Base-by-base conservation (phyloP, 2,797 vertebrate species). In the Margarornis squamiger region DNA sequence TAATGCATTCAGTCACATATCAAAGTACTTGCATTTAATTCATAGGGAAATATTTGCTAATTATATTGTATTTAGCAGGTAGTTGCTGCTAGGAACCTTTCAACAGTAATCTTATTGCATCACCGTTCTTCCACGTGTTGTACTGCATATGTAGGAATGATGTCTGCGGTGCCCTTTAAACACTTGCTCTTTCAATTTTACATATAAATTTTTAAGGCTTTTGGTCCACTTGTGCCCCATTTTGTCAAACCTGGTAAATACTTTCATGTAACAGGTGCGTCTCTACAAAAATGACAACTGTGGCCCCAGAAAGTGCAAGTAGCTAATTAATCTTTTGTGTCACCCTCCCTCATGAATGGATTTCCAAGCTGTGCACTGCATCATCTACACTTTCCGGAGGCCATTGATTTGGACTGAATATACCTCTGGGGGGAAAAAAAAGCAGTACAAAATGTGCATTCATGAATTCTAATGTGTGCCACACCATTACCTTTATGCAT, bases 21-120 rank as follows among this genome's bases (percentile, higher is more conserved):
- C 75, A 55, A 29, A 93, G 78, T 81, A 84, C 72, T 95, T 94
- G 65, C 55, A 63, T 88, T 94, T 92, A 94, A 96, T 91, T 93
- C 51, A 9, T 55, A 38, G 82, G 34, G 59, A 89, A 63, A 36
- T 81, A n/a, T 90, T 90, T 79, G 66, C 78, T 91, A 91, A 88
- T 93, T 87, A 48, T 67, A 38, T 61, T 88, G 74, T 71, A n/a
- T 86, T 96, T 85, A 92, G 77, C 77, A 85, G 29, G 83, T 79
- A 86, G 41, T 67, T 52, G 57, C 86, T 93, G 61, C 77, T 76
- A 46, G 2, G 7, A 82, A 52, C 66, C 76, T 67, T 92, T 76
- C 41, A 70, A 76, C 39, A 30, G 30, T 84, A 46, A 43, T 36
- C 48, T 73, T 52, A 51, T 34, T 39, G 24, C 46, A 15, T 88